Base-by-base conservation (phyloP, 2,888 invertebrate species). In the Caenorhabditis panamensis region DNA sequence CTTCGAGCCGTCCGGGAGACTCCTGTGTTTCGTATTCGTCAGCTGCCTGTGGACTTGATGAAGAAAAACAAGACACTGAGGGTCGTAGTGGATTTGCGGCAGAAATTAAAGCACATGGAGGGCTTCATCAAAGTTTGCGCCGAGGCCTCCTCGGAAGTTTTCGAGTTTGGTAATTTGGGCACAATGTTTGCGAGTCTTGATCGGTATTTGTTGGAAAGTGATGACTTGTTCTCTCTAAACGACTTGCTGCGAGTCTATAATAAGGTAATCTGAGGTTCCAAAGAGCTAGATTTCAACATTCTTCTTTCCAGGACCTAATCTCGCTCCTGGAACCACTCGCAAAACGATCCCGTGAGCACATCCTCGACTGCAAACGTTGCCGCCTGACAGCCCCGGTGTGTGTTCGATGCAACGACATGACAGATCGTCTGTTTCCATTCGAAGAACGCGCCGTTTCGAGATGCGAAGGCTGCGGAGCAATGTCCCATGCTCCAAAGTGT, bases 91-190 rank as follows among this genome's bases (percentile, higher is more conserved):
- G 92, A 93, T 75, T 93, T 94, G 73, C 92, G 95, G 54, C 91
- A 93, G 62, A 95, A 95, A 88, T 92, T 95, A 28, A 93, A 93
- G 89, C 94, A 93, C 89, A 92, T 95, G 37, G 94, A 94, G 89
- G 83, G 83, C 20, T 89, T 84, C 62, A 83, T 89, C n/a, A 81
- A 85, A 67, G 61, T 82, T 31, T 84, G 82, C 26, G 64, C 61
- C 1, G 56, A 49, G 11, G 82, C 82, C 4, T 68, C 77, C 8
- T 31, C 44, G 2, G 68, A 77, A 68, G 73, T 78, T 0, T 69
- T 69, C 18, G 82, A 77, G 22, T 69, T 69, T 37, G 82, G 82
- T 1, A 89, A 88, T 77, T 79, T 89, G 36, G 82, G 82, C 26
- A 86, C 88, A 22, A 82, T 88, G 83, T 89, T 89, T 75, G 81